Evolutionary conservation across 2,113 vertebrate species (phyloP), one percentile per base, ranked within the genome.

Genomic region (Fregata magnificens): DNA sequence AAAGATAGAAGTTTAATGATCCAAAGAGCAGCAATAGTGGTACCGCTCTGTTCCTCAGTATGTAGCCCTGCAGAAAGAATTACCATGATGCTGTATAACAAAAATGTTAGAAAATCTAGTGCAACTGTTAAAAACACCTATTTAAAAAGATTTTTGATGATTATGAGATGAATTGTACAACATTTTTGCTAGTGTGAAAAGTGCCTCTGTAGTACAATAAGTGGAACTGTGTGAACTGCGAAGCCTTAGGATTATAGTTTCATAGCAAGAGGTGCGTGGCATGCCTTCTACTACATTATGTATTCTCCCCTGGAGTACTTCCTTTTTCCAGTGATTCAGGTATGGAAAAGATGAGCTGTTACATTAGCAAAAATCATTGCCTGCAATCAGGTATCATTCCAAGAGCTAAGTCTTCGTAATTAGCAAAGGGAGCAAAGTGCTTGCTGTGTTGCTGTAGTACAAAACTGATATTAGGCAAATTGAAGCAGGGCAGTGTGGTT

Each of bases 321-420:
- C 71, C 88, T 92, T 80, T 71, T 79, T 82, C 72, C 80, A 87
- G 82, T 79, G 69, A 92, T 96, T 96, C 70, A 86, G 65, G 66
- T 92, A 71, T 65, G 87, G 83, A 80, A 92, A 93, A 91, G 91
- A 91, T 61, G 88, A 90, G 92, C 77, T 91, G 82, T 93, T 97
- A 79, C 16, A n/a, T 90, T 91, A 94, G 93, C 74, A 91, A 69
- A 94, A 92, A 55, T 94, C 81, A 50, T 73, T 91, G 72, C 83
- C 84, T 84, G 67, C 71, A 53, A 62, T 96, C 34, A 21, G 53
- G 63, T 89, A 10, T 72, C 45, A 24, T 93, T 96, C 74, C 85
- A 81, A 80, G 88, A 86, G 36, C 58, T 71, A 70, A 77, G 47
- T 53, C 86, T 86, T 82, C 36, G 47, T 77, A 91, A 93, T 96